These are phyloP conservation scores for Drosophila sp. DNA, from an alignment of 1,140 invertebrate species.

Conservation along the genomic window DNA sequence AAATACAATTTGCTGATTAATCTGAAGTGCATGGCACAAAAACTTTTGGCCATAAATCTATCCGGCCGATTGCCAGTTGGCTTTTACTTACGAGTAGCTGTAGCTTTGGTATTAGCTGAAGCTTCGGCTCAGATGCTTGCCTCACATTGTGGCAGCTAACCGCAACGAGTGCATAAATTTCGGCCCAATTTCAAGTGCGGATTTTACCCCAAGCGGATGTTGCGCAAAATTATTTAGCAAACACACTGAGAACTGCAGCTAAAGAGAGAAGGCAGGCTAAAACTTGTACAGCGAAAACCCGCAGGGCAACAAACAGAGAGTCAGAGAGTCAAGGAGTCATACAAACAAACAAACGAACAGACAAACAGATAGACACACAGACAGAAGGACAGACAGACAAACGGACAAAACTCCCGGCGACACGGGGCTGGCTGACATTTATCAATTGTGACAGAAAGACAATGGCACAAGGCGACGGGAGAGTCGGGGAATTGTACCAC, in stretches of 20 bases:
- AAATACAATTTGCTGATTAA: conserved; percentile 83
- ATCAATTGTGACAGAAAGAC: conserved; percentile 79
- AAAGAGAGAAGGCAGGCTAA: conserved; percentile 46
- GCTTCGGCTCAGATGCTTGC: conserved; percentile 56
- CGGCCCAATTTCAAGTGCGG: conserved; percentile 81
- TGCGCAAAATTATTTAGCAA: conserved; percentile 74
- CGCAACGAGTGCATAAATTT: conserved; percentile 80
- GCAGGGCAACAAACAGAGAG: conserved; percentile 31
- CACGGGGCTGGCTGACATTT: conserved; percentile 69
- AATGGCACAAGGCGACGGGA: conserved; percentile 53
- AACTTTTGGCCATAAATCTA: conserved; percentile 76
- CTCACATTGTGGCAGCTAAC: conserved; percentile 54
- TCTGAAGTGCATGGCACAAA: conserved; percentile 74
- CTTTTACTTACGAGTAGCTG: not conserved
- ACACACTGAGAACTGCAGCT: not conserved
- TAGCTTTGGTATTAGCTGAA: not conserved
- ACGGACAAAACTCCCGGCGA: conserved; percentile 60
- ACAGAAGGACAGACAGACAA: conserved; percentile 32
- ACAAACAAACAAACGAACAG: conserved; percentile 1
- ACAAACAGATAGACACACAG: conserved; percentile 55
- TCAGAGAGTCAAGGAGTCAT: conserved; percentile 23
- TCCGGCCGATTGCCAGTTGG: conserved; percentile 36
- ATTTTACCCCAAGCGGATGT: conserved; percentile 63
- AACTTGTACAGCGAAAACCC: conserved; percentile 64
- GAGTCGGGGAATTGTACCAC: conserved; percentile 35